phyloP scores from a whole-genome alignment of 35 echinoderm and acorn worm genomes.

The Heliocidaris erythrogramma region DNA sequence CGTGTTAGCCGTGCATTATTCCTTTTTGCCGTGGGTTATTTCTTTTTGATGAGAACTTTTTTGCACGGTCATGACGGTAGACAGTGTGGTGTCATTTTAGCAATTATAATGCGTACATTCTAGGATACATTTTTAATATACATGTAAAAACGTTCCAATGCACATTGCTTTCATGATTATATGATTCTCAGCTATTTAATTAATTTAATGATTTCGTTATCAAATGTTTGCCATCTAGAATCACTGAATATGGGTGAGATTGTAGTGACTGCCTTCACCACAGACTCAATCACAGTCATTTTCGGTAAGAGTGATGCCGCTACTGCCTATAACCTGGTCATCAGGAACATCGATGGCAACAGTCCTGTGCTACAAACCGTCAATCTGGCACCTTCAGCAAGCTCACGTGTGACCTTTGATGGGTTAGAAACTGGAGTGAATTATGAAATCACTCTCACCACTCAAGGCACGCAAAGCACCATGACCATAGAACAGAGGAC shows the following conservation, averaged over 20 bases:
- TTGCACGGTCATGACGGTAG: too few species aligned
- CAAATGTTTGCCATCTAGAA: not conserved
- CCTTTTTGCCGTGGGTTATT: too few species aligned
- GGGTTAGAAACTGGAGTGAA: not conserved
- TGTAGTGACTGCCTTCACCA: slow-evolving; percentile 33
- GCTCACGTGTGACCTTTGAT: slow-evolving; percentile 21
- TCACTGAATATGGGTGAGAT: slow-evolving; percentile 28
- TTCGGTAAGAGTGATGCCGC: slow-evolving; percentile 33
- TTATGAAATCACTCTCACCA: not conserved
- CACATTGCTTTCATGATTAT: too few species aligned
- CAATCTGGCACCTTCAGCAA: not conserved
- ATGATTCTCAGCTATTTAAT: too few species aligned
- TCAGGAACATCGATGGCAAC: not conserved
- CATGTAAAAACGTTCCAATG: too few species aligned
- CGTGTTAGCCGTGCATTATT: too few species aligned
- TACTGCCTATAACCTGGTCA: not conserved
- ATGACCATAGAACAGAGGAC: not conserved
- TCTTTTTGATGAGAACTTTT: too few species aligned
- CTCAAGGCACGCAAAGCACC: not conserved
- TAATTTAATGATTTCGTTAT: not conserved
- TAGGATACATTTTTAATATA: too few species aligned
- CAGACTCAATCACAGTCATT: slow-evolving; percentile 39
- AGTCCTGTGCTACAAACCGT: not conserved
- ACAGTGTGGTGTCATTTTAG: too few species aligned
- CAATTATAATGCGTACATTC: too few species aligned